Conservation (phyloP, 2,113 vertebrate genomes). For the Dendrocopos noguchii region DNA sequence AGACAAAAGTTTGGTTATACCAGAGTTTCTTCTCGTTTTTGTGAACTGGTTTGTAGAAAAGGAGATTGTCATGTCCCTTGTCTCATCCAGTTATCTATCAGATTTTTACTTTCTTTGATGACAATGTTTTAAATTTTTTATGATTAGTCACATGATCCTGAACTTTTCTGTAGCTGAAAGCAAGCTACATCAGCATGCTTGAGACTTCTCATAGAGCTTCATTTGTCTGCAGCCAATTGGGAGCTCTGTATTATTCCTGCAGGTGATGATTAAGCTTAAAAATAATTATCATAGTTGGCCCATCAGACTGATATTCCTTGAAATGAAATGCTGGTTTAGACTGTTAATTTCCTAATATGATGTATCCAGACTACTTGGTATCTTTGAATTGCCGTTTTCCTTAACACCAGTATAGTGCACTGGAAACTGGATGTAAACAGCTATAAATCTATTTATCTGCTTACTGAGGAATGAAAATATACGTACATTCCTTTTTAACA, state of each 20-base stretch:
- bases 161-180: neutral
- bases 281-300: neutral
- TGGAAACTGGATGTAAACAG: neutral
- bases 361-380: neutral
- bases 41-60: neutral
- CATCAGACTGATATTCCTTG: neutral
- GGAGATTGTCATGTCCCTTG: neutral
- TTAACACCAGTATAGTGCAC: neutral
- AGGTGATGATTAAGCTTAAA: neutral
- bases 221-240: neutral
- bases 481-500: neutral
- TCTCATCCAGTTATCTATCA: neutral
- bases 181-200: neutral
- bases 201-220: neutral
- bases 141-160: neutral
- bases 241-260: neutral
- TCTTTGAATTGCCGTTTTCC: neutral
- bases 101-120: neutral
- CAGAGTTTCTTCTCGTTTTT: neutral
- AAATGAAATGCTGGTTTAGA: neutral
- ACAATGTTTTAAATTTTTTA: neutral
- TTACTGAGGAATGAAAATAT: neutral
- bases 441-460: neutral
- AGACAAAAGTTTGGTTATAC: neutral
- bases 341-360: neutral